Conservation (phyloP, 2,888 invertebrate genomes). For the Phaedon cochleariae region DNA sequence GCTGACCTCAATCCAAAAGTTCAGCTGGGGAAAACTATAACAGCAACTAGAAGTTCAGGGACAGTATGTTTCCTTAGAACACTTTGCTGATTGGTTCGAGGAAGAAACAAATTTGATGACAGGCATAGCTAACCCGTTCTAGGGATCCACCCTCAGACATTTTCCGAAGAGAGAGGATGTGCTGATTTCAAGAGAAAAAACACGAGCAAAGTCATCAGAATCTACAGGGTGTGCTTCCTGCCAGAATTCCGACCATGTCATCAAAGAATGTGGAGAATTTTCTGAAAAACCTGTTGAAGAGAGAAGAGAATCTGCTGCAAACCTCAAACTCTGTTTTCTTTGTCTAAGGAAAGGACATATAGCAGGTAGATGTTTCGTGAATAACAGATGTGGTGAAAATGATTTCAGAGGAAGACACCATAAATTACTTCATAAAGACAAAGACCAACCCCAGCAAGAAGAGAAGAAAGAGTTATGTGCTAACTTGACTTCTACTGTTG, state of each 20-base stretch:
- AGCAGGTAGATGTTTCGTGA: too few relatives aligned
- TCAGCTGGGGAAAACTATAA: neutral
- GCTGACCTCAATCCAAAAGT: neutral
- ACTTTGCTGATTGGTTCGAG: constrained; percentile 7
- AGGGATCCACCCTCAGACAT: neutral
- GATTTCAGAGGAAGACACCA: neutral
- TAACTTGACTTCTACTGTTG: neutral
- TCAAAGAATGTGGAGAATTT: neutral
- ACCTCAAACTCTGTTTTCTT: neutral
- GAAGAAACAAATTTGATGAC: constrained; percentile 6
- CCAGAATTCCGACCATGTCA: neutral
- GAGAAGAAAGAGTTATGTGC: constrained; percentile 3
- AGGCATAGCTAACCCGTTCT: neutral
- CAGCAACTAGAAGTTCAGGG: neutral
- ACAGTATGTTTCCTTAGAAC: neutral
- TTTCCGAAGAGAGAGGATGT: neutral
- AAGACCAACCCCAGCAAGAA: neutral
- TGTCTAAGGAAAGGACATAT: neutral
- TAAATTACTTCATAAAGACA: neutral
- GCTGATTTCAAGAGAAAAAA: neutral
- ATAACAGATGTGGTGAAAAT: neutral
- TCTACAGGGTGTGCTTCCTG: too few relatives aligned
- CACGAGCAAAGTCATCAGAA: neutral
- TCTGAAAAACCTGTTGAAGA: neutral
- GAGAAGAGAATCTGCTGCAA: neutral